A percentile compares a stretch with the other conserved stretches of the same genome.
These are phyloP conservation scores for Dynastes hyllus DNA, from an alignment of 2,888 invertebrate species.

Conservation along the genomic window DNA sequence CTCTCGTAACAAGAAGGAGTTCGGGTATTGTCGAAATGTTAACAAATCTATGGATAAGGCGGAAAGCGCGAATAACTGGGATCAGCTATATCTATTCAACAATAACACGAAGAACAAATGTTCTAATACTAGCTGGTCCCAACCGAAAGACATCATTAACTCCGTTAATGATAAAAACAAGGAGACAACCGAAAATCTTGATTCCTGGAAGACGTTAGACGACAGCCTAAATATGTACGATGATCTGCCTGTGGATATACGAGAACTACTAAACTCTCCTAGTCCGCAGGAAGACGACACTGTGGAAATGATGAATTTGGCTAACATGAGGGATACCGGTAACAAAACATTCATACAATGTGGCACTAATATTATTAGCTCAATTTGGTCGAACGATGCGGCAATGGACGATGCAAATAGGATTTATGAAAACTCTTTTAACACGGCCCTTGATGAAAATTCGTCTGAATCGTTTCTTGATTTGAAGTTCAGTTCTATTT, in stretches of 20 bases:
- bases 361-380: conserved; percentile 73
- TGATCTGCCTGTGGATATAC: conserved; percentile 77
- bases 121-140: conserved; percentile 42
- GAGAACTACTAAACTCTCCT: conserved; percentile 76
- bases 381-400: conserved; percentile 72
- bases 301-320: conserved; percentile 65
- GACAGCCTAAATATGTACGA: conserved; percentile 73
- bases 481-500: conserved; percentile 60
- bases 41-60: conserved; percentile 71
- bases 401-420: conserved; percentile 56
- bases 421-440: conserved; percentile 59
- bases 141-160: conserved; percentile 42
- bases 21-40: conserved; percentile 59
- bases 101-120: conserved; percentile 52
- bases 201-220: conserved; percentile 53
- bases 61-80: conserved; percentile 74
- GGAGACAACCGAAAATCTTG: conserved; percentile 52
- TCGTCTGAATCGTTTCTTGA: conserved; percentile 59
- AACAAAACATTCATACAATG: conserved; percentile 69
- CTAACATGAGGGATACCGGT: conserved; percentile 63
- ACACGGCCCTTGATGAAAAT: conserved; percentile 56
- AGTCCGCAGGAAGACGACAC: conserved; percentile 68
- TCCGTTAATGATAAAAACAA: conserved; percentile 34
- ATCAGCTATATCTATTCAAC: conserved; percentile 72
- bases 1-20: conserved; percentile 58